phyloP scores from a whole-genome alignment of 1,140 invertebrate genomes.

The Stenopsyche tienmushanensis region DNA sequence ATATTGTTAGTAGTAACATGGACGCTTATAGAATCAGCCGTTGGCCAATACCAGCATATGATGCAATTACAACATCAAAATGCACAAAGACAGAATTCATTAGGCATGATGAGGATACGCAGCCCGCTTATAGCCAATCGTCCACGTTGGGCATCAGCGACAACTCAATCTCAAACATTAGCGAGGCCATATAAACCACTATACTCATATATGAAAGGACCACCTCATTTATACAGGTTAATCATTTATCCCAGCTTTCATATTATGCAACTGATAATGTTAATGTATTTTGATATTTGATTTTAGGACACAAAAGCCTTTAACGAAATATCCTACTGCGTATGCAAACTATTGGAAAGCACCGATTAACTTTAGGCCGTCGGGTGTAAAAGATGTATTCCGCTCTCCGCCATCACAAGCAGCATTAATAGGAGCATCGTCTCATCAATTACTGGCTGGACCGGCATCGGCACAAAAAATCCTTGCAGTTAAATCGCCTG shows the following conservation, averaged over 20 bases:
- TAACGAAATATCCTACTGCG: conserved; percentile 8
- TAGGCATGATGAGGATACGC: neutral
- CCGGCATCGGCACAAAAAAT: conserved; percentile 14
- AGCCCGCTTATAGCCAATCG: neutral
- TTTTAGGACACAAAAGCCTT: conserved; percentile 31
- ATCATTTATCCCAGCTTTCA: neutral
- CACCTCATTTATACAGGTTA: conserved; percentile 31
- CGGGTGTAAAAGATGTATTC: conserved; percentile 17
- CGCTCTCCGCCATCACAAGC: neutral
- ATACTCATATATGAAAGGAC: conserved; percentile 26
- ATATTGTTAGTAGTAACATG: conserved; percentile 10
- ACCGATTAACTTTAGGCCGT: conserved; percentile 19
- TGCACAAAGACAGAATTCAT: neutral
- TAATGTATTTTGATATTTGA: conserved; percentile 17
- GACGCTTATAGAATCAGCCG: neutral
- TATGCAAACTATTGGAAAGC: conserved; percentile 19
- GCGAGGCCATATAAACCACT: conserved; percentile 25
- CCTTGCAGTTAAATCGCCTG: neutral
- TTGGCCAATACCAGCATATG: conserved; percentile 12
- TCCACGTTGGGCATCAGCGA: conserved; percentile 15
- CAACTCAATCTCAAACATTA: conserved; percentile 3
- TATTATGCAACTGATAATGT: neutral
- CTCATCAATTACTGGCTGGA: neutral
- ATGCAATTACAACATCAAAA: conserved; percentile 20
- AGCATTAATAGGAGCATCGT: neutral